Base-by-base conservation (phyloP, 1,140 invertebrate species). In the Meloidogyne floridensis region DNA sequence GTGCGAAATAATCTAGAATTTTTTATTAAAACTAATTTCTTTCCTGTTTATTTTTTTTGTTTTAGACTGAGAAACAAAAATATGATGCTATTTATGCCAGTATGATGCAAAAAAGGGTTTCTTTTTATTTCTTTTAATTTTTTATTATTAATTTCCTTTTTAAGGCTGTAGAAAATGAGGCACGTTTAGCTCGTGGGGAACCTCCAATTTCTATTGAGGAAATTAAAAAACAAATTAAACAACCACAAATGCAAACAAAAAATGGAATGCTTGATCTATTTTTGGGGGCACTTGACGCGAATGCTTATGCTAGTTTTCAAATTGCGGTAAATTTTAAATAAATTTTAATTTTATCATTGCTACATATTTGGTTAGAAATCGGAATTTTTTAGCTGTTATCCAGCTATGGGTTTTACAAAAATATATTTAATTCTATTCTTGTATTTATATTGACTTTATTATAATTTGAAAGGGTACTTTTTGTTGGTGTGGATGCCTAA, bases 121-220 rank as follows among this genome's bases (percentile, higher is more conserved):
- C 91, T 94, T 95, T 87, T 92, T 32, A 87, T 94, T 69, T 72
- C 51, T 93, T 94, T 10, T 93, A 93, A 85, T 95, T 96, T 89
- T 94, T 96, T 88, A 11, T 96, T 88, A 11, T 42, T 69, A 65
- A 51, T 75, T 20, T 76, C 54, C 2, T 43, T 15, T 78, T 82
- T 47, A 54, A 84, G 78, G 43, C 83, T 80, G 94, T 95, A 90
- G 96, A 99, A 90, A 99, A 98, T 91, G 93, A 94, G 13, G 93
- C 94, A 15, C 92, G 97, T 51, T 93, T 93, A 65, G 93, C 94
- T 1, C 95, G 96, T 89, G 95, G 95, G 74, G 97, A 99, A 89
- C 93, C 95, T 2, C 93, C 94, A 0, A 91, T 98, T 82, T 95
- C 96, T 0, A 95, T 98, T 80, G 97, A 99, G 88, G 97, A 99